Conservation (phyloP, 2,888 invertebrate genomes). For the Junonia oenone region DNA sequence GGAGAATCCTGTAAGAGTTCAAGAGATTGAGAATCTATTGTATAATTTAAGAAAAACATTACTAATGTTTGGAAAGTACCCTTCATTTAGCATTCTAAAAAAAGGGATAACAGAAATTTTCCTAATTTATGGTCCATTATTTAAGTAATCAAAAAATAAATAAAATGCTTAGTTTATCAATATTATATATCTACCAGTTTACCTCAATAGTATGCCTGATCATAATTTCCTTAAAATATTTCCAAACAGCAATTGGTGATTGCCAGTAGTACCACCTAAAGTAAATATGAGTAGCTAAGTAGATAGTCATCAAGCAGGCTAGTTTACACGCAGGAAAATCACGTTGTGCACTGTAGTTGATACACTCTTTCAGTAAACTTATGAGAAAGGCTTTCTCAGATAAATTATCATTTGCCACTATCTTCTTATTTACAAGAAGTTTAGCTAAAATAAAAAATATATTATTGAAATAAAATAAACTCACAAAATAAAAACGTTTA, state of each 20-base stretch:
- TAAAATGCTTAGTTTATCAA: no score
- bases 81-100: no score
- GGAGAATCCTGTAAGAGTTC: slow-evolving; percentile 70
- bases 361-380: slow-evolving; percentile 45
- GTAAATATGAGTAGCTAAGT: slow-evolving; percentile 50
- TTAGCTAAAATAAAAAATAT: slow-evolving; percentile 36
- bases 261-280: slow-evolving; percentile 66
- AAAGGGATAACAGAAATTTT: no score
- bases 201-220: slow-evolving; percentile 65
- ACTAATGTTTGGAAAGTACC: no score
- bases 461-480: background rate
- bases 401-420: slow-evolving; percentile 47
- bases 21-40: no score
- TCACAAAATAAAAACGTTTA: no score
- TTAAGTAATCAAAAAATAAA: no score
- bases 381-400: slow-evolving; percentile 53
- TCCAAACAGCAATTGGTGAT: slow-evolving; percentile 51
- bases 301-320: slow-evolving; percentile 53
- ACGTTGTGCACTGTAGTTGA: slow-evolving; percentile 58
- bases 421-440: slow-evolving; percentile 50
- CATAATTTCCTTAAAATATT: slow-evolving; percentile 60
- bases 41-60: no score
- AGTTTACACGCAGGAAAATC: slow-evolving; percentile 52
- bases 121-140: no score
- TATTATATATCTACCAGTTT: background rate